Evolutionary conservation across 2,113 vertebrate genomes (phyloP).

Genomic region (Herpailurus yagouaroundi): DNA sequence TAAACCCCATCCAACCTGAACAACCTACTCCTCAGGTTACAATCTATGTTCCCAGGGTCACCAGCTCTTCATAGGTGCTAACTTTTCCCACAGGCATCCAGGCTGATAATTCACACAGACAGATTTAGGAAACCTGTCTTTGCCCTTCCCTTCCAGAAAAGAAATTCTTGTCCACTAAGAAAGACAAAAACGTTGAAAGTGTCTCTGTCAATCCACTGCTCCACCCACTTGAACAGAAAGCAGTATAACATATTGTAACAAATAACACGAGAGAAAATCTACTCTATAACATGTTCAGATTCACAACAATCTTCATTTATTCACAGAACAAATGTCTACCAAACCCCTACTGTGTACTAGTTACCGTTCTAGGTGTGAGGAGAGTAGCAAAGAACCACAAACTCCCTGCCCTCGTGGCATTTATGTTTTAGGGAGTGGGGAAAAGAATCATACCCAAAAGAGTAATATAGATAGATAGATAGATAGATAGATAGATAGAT

Average conservation of each 20-base stretch:
- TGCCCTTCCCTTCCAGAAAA: not conserved
- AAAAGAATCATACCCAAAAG: not conserved
- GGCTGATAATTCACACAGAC: not conserved
- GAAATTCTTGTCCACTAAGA: not conserved
- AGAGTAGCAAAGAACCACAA: not conserved
- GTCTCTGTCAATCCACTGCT: not conserved
- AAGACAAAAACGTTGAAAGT: conserved; percentile 21
- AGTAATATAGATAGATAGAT: not conserved
- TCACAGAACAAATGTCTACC: not conserved
- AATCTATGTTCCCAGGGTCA: not conserved
- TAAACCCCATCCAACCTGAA: not conserved
- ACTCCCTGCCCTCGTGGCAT: not conserved
- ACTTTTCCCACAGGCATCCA: not conserved
- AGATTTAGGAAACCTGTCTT: not conserved
- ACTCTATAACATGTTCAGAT: not conserved
- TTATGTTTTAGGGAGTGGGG: not conserved
- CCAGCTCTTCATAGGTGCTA: not conserved
- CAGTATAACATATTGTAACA: not conserved
- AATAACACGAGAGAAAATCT: not conserved
- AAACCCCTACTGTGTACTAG: not conserved
- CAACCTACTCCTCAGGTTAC: not conserved
- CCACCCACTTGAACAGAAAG: conserved; percentile 10
- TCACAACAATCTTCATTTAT: not conserved
- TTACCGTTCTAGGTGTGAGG: not conserved
- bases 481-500: not conserved